phyloP scores from a whole-genome alignment of 1,140 invertebrate genomes.

The Brachionus calyciflorus region DNA sequence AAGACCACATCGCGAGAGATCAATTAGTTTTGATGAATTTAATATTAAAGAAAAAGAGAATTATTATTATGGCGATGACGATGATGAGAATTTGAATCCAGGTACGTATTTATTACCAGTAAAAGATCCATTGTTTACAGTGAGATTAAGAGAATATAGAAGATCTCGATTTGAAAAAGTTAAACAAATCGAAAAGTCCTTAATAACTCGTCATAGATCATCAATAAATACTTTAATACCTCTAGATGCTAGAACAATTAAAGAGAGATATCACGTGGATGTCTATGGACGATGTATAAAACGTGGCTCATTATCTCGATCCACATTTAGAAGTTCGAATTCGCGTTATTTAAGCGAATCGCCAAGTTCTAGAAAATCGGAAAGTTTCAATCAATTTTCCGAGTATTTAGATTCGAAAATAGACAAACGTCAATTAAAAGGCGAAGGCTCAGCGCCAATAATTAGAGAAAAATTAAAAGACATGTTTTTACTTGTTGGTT shows the following conservation, averaged over 20 bases:
- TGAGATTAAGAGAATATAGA: constrained; percentile 48
- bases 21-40: neutral
- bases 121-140: constrained; percentile 47
- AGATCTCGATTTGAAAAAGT: constrained; percentile 32
- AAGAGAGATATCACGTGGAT: constrained; percentile 48
- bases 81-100: constrained; percentile 41
- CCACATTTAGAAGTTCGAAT: neutral
- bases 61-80: neutral
- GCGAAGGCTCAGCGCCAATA: constrained; percentile 57
- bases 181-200: neutral
- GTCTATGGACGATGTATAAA: constrained; percentile 49
- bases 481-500: constrained; percentile 74
- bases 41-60: neutral
- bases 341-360: neutral
- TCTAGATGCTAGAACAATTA: constrained; percentile 46
- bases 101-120: constrained; percentile 49
- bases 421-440: constrained; percentile 22
- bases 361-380: neutral
- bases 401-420: neutral
- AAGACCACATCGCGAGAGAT: neutral
- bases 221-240: neutral
- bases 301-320: constrained; percentile 28
- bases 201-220: neutral
- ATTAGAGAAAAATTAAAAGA: constrained; percentile 64
- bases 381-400: neutral